Evolutionary conservation across 30 jellyfish, hydroid and myxozoan species (phyloP), one percentile per base, ranked within the genome.

Genomic region (Aurelia sp.): DNA sequence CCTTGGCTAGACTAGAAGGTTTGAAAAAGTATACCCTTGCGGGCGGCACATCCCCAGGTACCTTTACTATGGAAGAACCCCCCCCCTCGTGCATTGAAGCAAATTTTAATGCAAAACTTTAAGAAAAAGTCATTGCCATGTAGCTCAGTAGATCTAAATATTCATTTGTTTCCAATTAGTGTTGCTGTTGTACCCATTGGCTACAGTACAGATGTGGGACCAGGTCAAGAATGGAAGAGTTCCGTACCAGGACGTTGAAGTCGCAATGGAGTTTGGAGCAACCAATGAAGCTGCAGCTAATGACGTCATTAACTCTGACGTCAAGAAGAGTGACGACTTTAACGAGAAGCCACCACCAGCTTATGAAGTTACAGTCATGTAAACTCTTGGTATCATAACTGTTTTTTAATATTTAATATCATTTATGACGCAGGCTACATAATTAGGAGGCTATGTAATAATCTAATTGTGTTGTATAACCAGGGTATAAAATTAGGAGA

Each of bases 181-280:
- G 17, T 63, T 92, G 86, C 31, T 92, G 62, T 87, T 87, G 90
- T 92, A 92, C 82, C 98, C 98, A 62, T 58, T 92, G 75, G 95
- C 97, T 57, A 63, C 87, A 40, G 91, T 88, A 72, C 98, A 92
- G 71, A 82, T 87, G 85, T 78, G 61, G 72, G 92, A 92, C 61
- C 98, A 92, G 31, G 81, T 66, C 7, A 66, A 78, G 21, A 78
- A 66, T 30, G 97, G 98, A 33, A 33, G 72, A 21, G 81, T 52
- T 6, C 91, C 84, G 1, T 81, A 66, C 66, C 27, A 62, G 5
- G 52, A 4, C 51, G 84, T 66, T n/a, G 50, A 67, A 13, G 91
- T 31, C 24, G 0, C 67, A 7, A 53, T 67, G 40, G 91, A 81
- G 41, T 3, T 81, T 55, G 84, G 84, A 20, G 55, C 61, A 48